These are phyloP conservation scores for Cliona cf. orientalis DNA, from an alignment of 37 sponge, comb jelly and placozoan species.

Conservation along the genomic window DNA sequence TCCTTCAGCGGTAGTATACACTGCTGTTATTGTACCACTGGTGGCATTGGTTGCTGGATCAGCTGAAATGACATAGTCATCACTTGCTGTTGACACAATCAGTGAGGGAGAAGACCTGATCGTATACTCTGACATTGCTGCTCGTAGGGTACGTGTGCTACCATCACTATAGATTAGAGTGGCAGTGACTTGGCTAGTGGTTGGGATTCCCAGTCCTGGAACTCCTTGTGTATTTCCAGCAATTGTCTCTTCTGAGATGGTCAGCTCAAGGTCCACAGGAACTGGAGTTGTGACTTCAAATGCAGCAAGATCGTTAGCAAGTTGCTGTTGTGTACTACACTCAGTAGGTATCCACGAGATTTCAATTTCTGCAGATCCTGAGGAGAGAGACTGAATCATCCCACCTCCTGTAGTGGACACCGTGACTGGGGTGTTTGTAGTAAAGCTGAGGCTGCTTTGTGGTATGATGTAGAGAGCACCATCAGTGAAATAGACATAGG, in stretches of 20 bases:
- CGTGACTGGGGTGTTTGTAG: neutral
- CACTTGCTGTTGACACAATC: neutral
- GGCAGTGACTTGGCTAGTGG: neutral
- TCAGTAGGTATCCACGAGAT: neutral
- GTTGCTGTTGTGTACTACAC: neutral
- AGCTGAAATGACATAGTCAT: neutral
- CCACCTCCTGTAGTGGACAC: neutral
- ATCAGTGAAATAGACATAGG: constrained; percentile 61
- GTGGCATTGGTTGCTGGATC: neutral
- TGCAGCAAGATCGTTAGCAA: neutral
- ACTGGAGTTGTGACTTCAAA: constrained; percentile 13
- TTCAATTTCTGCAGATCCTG: constrained; percentile 7
- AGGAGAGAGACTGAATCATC: neutral
- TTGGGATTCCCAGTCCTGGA: neutral
- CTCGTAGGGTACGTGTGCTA: neutral
- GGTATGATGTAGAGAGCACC: constrained; percentile 34
- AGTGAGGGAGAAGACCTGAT: neutral
- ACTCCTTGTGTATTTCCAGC: constrained; percentile 15
- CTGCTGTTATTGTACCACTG: neutral
- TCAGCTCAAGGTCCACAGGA: neutral
- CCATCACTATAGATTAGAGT: constrained; percentile 8
- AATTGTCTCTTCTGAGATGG: neutral
- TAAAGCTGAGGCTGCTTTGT: neutral
- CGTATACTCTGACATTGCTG: neutral
- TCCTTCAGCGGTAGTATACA: neutral